Evolutionary conservation across 2,113 vertebrate species (phyloP).

Genomic region (Micronisus gabar): DNA sequence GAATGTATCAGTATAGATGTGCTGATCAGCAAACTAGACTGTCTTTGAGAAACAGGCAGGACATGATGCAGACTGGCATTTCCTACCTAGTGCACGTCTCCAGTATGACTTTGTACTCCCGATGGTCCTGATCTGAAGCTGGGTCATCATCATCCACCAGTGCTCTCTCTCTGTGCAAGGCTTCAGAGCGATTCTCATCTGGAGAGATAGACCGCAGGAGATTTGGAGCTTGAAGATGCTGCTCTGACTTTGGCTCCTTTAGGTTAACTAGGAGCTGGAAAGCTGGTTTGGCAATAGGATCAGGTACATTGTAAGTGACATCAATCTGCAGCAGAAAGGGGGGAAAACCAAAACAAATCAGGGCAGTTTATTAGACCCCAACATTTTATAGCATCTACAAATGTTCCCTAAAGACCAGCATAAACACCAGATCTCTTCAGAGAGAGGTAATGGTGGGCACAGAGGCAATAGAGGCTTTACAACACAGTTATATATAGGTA

Average conservation of each 20-base stretch:
- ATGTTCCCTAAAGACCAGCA: neutral
- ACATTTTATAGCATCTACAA: accelerated
- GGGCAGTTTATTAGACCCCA: neutral
- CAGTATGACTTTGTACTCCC: constrained; percentile 84
- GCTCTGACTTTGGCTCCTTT: constrained; percentile 80
- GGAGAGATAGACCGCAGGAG: constrained; percentile 50
- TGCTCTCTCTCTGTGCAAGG: constrained; percentile 67
- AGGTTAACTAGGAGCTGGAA: constrained; percentile 89
- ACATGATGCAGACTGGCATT: neutral
- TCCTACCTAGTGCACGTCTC: constrained; percentile 88
- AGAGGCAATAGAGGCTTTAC: neutral
- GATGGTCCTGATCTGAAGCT: constrained; percentile 82
- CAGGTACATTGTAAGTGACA: constrained; percentile 89
- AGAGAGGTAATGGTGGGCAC: neutral
- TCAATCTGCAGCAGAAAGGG: constrained; percentile 77
- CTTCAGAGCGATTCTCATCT: constrained; percentile 67
- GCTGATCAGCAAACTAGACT: accelerated
- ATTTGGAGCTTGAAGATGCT: neutral
- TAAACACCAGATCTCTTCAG: neutral
- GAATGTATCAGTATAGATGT: neutral
- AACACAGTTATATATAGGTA: neutral
- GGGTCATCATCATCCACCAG: constrained; percentile 87
- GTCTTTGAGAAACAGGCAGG: neutral
- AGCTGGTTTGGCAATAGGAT: constrained; percentile 87
- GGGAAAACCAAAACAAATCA: neutral